Conservation (phyloP, 2,113 vertebrate genomes). For the Oreocharis arfaki region DNA sequence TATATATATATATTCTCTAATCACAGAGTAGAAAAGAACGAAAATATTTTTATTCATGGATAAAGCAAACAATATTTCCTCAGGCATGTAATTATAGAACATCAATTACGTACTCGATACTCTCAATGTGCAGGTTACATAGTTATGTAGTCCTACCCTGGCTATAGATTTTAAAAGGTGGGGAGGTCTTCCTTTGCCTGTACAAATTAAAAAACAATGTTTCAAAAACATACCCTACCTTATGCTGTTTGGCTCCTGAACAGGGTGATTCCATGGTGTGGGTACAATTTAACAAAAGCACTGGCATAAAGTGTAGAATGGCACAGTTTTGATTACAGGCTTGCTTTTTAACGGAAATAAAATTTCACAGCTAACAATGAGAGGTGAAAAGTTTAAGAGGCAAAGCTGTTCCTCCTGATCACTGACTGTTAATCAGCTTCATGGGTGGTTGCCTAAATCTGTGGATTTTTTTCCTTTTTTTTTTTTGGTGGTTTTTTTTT, state of each 20-base stretch:
- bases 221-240: slow-evolving; percentile 67
- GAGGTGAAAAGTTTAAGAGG: slow-evolving; percentile 99
- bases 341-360: slow-evolving; percentile 86
- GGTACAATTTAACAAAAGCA: slow-evolving; percentile 75
- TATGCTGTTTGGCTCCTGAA: slow-evolving; percentile 66
- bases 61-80: slow-evolving; percentile 28
- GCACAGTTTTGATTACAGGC: slow-evolving; percentile 84
- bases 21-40: neutral
- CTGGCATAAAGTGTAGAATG: slow-evolving; percentile 78
- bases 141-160: neutral
- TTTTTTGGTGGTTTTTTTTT: slow-evolving; percentile 41
- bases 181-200: slow-evolving; percentile 35
- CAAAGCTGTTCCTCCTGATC: slow-evolving; percentile 99
- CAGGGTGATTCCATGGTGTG: slow-evolving; percentile 64
- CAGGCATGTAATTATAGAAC: neutral
- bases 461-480: slow-evolving; percentile 71
- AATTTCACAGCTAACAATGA: slow-evolving; percentile 88
- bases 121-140: neutral
- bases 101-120: slow-evolving; percentile 25
- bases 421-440: slow-evolving; percentile 98
- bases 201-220: slow-evolving; percentile 56
- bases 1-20: neutral
- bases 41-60: slow-evolving; percentile 35
- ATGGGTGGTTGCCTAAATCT: slow-evolving; percentile 98
- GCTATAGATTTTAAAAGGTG: slow-evolving; percentile 31